Base-by-base conservation (phyloP, 2,888 invertebrate genomes). In the Aphelenchoides bicaudatus region DNA sequence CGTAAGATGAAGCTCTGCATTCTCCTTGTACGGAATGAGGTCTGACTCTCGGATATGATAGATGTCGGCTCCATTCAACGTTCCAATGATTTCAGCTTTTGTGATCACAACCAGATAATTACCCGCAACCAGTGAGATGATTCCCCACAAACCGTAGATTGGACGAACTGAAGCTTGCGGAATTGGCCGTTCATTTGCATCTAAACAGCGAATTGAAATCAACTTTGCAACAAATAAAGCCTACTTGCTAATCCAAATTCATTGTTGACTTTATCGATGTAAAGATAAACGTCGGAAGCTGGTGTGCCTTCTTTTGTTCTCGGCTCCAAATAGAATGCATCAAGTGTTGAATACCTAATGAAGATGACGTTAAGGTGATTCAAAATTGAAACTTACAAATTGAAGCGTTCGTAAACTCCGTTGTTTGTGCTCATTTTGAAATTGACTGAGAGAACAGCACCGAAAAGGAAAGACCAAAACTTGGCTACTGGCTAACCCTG, bases 1-100 rank as follows among this genome's bases (percentile, higher is more conserved):
- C 39, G 87, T 89, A 53, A 94, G 84, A 81, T 92, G 91, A 53
- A 89, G 84, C 34, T 86, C 86, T 21, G 90, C 88, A 71, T 88
- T 86, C 10, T 25, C 16, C 56, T 88, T 86, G 82, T 88, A 96
- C 0, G 92, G 89, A 69, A 94, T 72, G 21, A 81, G 59, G 51
- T 82, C 81, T 27, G 82, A 69, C 25, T 70, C 68, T 19, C 51
- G 29, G 19, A 76, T 67, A 10, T 62, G 64, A 62, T 70, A 78
- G 16, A 77, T 66, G 19, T 72, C 70, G n/a, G 73, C 68, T 16
- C 70, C 73, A 54, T 73, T 74, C 19, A 77, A 43, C 31, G 66
- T 65, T 5, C 77, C 77, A 25, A 74, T 65, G 6, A 72, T 49
- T 8, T 62, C 62, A 1, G 74, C 72, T 23, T 62, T 61, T 48